Evolutionary conservation across 2,797 vertebrate genomes (phyloP).

Genomic region (Pagetopsis macropterus): DNA sequence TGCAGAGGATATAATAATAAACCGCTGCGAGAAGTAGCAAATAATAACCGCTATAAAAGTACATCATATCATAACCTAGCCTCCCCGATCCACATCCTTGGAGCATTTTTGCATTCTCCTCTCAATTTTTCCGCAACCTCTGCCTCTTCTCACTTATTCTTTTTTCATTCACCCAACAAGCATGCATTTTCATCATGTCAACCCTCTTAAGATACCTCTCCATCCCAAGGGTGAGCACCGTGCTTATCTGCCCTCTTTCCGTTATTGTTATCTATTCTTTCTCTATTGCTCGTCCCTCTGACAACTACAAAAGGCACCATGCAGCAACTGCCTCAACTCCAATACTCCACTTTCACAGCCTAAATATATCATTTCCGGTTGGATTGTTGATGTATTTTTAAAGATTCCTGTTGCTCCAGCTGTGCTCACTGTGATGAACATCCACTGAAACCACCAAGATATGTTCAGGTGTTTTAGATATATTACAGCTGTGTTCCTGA

Average conservation of each 20-base stretch:
- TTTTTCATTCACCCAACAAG: constrained; percentile 51
- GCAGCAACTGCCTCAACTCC: neutral
- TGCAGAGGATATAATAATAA: constrained; percentile 76
- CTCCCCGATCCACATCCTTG: constrained; percentile 38
- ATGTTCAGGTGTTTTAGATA: neutral
- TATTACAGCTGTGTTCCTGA: constrained; percentile 18
- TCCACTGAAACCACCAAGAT: constrained; percentile 7
- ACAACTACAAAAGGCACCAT: constrained; percentile 16
- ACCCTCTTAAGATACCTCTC: constrained; percentile 41
- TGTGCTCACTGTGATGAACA: constrained; percentile 15
- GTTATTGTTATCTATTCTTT: constrained; percentile 23
- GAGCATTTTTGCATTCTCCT: constrained; percentile 33
- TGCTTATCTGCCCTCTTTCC: constrained; percentile 31
- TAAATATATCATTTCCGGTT: constrained; percentile 1
- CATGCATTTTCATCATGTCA: constrained; percentile 51
- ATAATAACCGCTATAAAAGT: constrained; percentile 75
- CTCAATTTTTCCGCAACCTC: constrained; percentile 22
- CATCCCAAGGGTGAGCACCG: constrained; percentile 6
- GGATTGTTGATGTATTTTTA: constrained; percentile 20
- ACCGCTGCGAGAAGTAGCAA: constrained; percentile 69
- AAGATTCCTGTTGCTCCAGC: constrained; percentile 28
- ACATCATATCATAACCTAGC: constrained; percentile 66
- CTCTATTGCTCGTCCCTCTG: constrained; percentile 12
- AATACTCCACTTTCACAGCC: neutral
- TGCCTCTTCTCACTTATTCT: constrained; percentile 29